Percentiles rank a stretch among this genome's conserved stretches.
Conservation (phyloP, 2,888 invertebrate genomes). For the Ectemnius continuus region DNA sequence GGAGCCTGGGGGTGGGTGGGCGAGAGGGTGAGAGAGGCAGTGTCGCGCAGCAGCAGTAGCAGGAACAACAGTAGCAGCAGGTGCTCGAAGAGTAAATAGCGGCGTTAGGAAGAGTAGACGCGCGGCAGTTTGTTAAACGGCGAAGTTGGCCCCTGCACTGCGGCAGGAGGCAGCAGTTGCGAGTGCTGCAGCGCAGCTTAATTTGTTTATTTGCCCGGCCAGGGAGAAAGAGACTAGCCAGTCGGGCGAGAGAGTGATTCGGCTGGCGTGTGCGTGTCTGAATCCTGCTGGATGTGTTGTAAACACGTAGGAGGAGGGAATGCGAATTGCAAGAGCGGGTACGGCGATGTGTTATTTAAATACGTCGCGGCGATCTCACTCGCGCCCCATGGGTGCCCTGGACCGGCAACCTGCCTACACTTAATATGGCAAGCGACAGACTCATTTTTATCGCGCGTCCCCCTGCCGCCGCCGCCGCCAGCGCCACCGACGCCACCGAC, state of each 20-base stretch:
- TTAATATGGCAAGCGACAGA: conserved; percentile 75
- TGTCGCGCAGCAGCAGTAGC: no score
- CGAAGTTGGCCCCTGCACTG: conserved; percentile 60
- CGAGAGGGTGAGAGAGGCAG: conserved; percentile 6
- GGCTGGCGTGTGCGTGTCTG: no score
- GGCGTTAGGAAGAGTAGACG: conserved; percentile 51
- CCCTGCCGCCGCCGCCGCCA: conserved; percentile 31
- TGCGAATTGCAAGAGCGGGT: conserved; percentile 68
- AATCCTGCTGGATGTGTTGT: no score
- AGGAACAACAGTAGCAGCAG: conserved; percentile 2
- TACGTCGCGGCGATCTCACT: conserved; percentile 71
- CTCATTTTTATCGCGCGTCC: conserved; percentile 73
- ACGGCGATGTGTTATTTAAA: conserved; percentile 76
- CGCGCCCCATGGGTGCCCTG: conserved; percentile 74
- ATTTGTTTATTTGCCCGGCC: conserved; percentile 72
- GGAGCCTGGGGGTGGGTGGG: neutral
- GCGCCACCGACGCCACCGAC: conserved; percentile 33
- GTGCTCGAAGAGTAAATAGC: conserved; percentile 50
- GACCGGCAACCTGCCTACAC: conserved; percentile 69
- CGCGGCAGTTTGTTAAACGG: conserved; percentile 59
- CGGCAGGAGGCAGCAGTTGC: conserved; percentile 21
- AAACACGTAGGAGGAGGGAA: conserved; percentile 30
- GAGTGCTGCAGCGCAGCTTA: conserved; percentile 65
- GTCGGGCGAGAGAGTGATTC: conserved; percentile 20
- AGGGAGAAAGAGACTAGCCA: neutral